Evolutionary conservation across 2,888 invertebrate genomes (phyloP), one percentile per base, ranked within the genome.

Genomic region (Lithosia quadra): DNA sequence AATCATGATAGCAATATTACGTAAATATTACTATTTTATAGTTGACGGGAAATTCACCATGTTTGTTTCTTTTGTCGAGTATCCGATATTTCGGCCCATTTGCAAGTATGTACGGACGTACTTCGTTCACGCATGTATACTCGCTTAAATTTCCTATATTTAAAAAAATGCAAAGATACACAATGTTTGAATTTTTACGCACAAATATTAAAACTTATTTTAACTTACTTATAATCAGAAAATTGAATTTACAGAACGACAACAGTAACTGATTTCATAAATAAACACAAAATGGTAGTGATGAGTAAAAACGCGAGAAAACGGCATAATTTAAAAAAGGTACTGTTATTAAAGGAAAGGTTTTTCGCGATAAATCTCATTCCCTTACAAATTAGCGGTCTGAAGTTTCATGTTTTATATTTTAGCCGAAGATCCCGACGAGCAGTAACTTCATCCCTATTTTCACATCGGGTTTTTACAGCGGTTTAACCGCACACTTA

Each of bases 321-420:
- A 49, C n/a, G 9, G 49, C 9, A 49, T 49, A 18, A 43, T 43
- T 43, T n/a, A 24, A 21, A 56, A 56, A 21, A 22, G 55, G 11
- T 22, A 3, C 21, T 13, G 49, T 49, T 49, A 43, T 49, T 49
- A 49, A 49, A 49, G 49, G n/a, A n/a, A n/a, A n/a, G n/a, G 49
- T 49, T 49, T n/a, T 49, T 49, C 49, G 49, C n/a, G n/a, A 49
- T 49, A 49, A 49, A 49, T 49, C 49, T 49, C 49, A 49, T 49
- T n/a, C n/a, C 7, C n/a, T 49, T n/a, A n/a, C 49, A 49, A 49
- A 49, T 49, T 49, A 49, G 49, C 49, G 49, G 49, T 49, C 49
- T n/a, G 49, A n/a, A 49, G n/a, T 49, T 49, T n/a, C 49, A n/a
- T n/a, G 18, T n/a, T n/a, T 49, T 1, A 18, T 8, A 18, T 49